Percentiles rank a stretch among this genome's conserved stretches.
Evolutionary conservation across 1,140 invertebrate genomes (phyloP).

Genomic region (honey bee (Apis mellifera)): Amel_HAv3.1 CM009936.2:8238501-8239000

Average conservation of each 20-base stretch:
- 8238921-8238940: slow-evolving; percentile 25
- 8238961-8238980: slow-evolving; percentile 52
- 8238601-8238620: background rate
- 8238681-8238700: slow-evolving; percentile 75
- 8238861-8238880: slow-evolving; percentile 8
- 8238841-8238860: too few relatives aligned
- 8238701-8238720: slow-evolving; percentile 78
- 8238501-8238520: slow-evolving; percentile 28
- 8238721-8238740: slow-evolving; percentile 75
- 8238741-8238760: slow-evolving; percentile 76
- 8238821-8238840: slow-evolving; percentile 12
- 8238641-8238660: slow-evolving; percentile 29
- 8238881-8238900: slow-evolving; percentile 23
- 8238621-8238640: background rate
- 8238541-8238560: slow-evolving; percentile 70
- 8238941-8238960: slow-evolving; percentile 59
- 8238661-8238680: slow-evolving; percentile 69
- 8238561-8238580: slow-evolving; percentile 3
- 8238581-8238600: background rate
- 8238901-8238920: slow-evolving; percentile 25
- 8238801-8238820: slow-evolving; percentile 21
- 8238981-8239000: slow-evolving; percentile 35
- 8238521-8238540: slow-evolving; percentile 45
- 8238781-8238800: slow-evolving; percentile 40
- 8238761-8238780: slow-evolving; percentile 55